Evolutionary conservation across 2,888 invertebrate species (phyloP).

Genomic region (Steromphala cineraria): DNA sequence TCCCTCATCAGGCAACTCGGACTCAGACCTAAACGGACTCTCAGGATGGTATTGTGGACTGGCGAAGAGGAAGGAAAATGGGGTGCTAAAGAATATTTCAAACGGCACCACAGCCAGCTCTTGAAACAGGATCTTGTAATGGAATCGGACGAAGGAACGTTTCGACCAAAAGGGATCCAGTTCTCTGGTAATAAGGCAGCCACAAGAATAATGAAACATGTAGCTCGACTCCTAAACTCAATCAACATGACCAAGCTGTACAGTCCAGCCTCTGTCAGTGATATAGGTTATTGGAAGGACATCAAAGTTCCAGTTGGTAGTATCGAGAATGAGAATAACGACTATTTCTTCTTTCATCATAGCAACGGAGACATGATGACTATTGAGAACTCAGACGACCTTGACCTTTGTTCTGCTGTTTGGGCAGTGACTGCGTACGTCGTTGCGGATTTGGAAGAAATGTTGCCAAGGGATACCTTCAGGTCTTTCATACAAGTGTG

Average conservation of each 20-base stretch:
- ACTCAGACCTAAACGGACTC: slow-evolving; percentile 83
- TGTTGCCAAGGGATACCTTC: slow-evolving; percentile 56
- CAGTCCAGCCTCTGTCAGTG: slow-evolving; percentile 80
- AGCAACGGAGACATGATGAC: slow-evolving; percentile 86
- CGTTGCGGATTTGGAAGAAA: slow-evolving; percentile 83
- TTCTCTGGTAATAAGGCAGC: slow-evolving; percentile 76
- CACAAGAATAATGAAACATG: slow-evolving; percentile 79
- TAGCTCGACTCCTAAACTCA: slow-evolving; percentile 81
- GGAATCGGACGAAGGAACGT: slow-evolving; percentile 90
- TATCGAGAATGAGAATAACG: slow-evolving; percentile 82
- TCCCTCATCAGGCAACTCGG: slow-evolving; percentile 82
- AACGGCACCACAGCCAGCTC: slow-evolving; percentile 74
- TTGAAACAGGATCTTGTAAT: slow-evolving; percentile 84
- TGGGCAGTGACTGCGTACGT: slow-evolving; percentile 87
- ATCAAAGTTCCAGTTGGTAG: slow-evolving; percentile 84
- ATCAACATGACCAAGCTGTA: slow-evolving; percentile 82
- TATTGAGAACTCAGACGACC: slow-evolving; percentile 82
- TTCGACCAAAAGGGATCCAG: slow-evolving; percentile 83
- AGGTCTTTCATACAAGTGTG: too few species aligned
- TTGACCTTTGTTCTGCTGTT: slow-evolving; percentile 86
- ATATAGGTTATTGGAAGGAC: slow-evolving; percentile 81
- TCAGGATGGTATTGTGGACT: slow-evolving; percentile 87
- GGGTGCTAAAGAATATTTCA: slow-evolving; percentile 38
- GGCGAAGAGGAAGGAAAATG: slow-evolving; percentile 78
- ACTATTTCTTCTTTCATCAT: slow-evolving; percentile 88